These are phyloP conservation scores for Hydrophis major DNA, from an alignment of 2,797 vertebrate species.

Conservation along the genomic window DNA sequence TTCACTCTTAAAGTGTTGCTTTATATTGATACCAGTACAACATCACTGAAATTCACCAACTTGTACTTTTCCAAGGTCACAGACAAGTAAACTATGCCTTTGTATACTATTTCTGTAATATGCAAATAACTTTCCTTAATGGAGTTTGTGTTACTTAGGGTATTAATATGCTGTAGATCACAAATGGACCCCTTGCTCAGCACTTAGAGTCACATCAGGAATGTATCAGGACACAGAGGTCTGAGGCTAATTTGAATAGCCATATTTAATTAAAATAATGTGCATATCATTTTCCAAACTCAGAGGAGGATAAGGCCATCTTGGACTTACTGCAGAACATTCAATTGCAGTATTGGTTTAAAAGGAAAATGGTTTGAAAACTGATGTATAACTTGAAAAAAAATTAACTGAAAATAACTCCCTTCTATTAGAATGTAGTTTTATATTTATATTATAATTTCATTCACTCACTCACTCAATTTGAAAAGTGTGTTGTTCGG, in stretches of 20 bases:
- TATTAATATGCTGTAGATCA: constrained; percentile 28
- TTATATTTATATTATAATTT: background rate
- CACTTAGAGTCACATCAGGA: constrained; percentile 20
- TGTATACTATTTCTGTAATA: background rate
- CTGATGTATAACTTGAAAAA: background rate
- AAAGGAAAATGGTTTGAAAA: background rate
- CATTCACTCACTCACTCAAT: background rate
- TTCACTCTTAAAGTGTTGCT: background rate
- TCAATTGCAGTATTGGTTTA: background rate
- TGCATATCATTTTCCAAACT: constrained; percentile 16
- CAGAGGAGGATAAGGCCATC: background rate
- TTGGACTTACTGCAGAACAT: background rate
- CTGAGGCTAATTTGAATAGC: constrained; percentile 38
- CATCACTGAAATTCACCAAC: background rate
- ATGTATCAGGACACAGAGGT: constrained; percentile 18
- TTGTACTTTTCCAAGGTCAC: background rate
- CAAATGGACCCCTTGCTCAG: constrained; percentile 13
- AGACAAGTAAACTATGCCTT: background rate
- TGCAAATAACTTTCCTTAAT: background rate
- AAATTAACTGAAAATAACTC: background rate
- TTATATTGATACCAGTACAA: background rate
- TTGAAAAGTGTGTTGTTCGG: background rate
- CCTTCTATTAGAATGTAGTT: background rate
- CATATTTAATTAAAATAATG: constrained; percentile 34
- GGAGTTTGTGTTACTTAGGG: background rate